Evolutionary conservation across 2,797 vertebrate genomes (phyloP).

Genomic region (Pseudopleuronectes americanus): DNA sequence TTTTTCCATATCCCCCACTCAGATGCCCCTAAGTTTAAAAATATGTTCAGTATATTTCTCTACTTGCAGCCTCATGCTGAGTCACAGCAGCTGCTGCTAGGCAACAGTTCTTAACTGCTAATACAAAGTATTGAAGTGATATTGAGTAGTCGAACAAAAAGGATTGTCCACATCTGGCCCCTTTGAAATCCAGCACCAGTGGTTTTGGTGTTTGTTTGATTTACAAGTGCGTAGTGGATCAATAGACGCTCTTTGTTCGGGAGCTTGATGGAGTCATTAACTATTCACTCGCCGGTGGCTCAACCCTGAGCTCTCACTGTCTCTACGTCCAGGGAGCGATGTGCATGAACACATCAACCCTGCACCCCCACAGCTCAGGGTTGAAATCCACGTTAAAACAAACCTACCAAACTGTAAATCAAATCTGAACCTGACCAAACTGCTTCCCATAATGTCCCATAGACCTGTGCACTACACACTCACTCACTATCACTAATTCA

Average conservation of each 20-base stretch:
- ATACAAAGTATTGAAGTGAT: not conserved
- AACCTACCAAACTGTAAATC: not conserved
- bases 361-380: too few species aligned
- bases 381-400: not conserved
- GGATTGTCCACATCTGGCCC: not conserved
- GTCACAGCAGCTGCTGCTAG: slow-evolving; percentile 11
- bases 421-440: too few species aligned
- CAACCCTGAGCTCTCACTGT: not conserved
- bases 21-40: not conserved
- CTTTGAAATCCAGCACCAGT: too few species aligned
- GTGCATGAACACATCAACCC: too few species aligned
- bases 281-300: too few species aligned
- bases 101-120: not conserved
- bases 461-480: too few species aligned
- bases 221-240: too few species aligned
- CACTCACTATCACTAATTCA: not conserved
- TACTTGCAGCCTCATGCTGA: not conserved
- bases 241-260: too few species aligned
- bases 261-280: too few species aligned
- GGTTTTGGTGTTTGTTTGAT: too few species aligned
- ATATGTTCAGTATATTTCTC: not conserved
- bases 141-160: not conserved
- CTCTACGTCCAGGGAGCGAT: not conserved
- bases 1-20: not conserved
- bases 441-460: too few species aligned